Evolutionary conservation across 2,113 vertebrate genomes (phyloP).

Genomic region (Agapornis roseicollis): DNA sequence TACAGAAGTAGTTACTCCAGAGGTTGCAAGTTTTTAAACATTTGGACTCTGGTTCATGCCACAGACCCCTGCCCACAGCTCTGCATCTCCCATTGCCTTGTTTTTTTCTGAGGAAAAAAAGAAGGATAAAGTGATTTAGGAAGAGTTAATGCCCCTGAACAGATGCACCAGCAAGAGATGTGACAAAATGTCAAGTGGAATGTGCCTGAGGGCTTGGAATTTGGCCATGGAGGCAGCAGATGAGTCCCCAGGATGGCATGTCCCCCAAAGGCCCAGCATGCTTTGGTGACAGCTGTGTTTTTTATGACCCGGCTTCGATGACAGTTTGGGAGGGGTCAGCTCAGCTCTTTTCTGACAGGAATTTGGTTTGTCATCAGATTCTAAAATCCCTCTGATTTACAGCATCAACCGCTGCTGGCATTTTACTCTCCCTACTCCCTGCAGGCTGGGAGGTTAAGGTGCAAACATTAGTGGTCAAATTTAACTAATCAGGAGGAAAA

Average conservation of each 20-base stretch:
- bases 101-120: conserved; percentile 46
- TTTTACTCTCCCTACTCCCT: conserved; percentile 34
- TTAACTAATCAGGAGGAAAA: background rate
- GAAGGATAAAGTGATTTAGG: conserved; percentile 76
- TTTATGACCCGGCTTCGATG: conserved; percentile 87
- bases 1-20: background rate
- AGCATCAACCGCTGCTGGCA: conserved; percentile 68
- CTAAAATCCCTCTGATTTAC: conserved; percentile 89
- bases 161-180: conserved; percentile 79
- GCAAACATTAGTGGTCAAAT: background rate
- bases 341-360: conserved; percentile 82
- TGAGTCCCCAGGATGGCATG: conserved; percentile 83
- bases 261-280: conserved; percentile 76
- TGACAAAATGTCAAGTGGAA: conserved; percentile 89
- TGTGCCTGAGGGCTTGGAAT: conserved; percentile 80
- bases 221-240: conserved; percentile 77
- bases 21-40: background rate
- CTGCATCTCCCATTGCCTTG: background rate
- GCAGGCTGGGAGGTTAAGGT: background rate
- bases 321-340: conserved; percentile 79
- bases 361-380: conserved; percentile 90
- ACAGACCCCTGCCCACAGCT: background rate
- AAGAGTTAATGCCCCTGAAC: conserved; percentile 79
- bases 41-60: background rate
- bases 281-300: conserved; percentile 90